Evolutionary conservation across 2,797 vertebrate genomes (phyloP), one percentile per base, ranked within the genome.

Genomic region (Anisognathus igniventris): DNA sequence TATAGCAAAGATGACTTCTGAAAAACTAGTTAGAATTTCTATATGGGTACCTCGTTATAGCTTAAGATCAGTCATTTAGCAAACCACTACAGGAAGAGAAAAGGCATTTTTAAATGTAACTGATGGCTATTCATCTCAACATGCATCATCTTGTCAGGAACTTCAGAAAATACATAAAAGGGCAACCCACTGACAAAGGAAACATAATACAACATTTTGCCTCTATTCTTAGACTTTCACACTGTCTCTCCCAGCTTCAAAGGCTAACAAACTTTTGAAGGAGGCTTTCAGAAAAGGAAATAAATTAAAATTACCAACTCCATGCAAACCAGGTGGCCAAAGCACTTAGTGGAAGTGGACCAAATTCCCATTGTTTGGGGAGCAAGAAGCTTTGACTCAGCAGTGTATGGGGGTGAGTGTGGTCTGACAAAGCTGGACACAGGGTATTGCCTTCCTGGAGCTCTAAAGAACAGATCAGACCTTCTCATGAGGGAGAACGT

Each of bases 101-200:
- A 87, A 86, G 22, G 17, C 14, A 58, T 84, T 93, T 90, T 78
- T 51, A 83, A 86, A 68, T 50, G 19, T 50, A 93, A 90, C 54
- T 58, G 58, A 84, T 68, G 42, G 80, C 27, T 90, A 35, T 72
- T 93, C 70, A 90, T 81, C 50, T 86, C 80, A 81, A 83, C 84
- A 95, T 47, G 60, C 21, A 86, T 74, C 72, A 31, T 66, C 70
- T 57, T 48, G 62, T 92, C 80, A 86, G 47, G 62, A 92, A 88
- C 47, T 64, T 68, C 50, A 68, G 53, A 71, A 93, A 90, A 92
- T 42, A 88, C 27, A 78, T 64, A 54, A 88, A 88, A 91, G 45
- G 57, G 30, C 42, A 83, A 80, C 56, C 48, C 68, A 61, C 72
- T 77, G 90, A 62, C 90, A 93, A 86, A 92, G 53, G 82, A 94